These are phyloP conservation scores for Globia sparganii DNA, from an alignment of 2,888 invertebrate genomes.

Conservation along the genomic window DNA sequence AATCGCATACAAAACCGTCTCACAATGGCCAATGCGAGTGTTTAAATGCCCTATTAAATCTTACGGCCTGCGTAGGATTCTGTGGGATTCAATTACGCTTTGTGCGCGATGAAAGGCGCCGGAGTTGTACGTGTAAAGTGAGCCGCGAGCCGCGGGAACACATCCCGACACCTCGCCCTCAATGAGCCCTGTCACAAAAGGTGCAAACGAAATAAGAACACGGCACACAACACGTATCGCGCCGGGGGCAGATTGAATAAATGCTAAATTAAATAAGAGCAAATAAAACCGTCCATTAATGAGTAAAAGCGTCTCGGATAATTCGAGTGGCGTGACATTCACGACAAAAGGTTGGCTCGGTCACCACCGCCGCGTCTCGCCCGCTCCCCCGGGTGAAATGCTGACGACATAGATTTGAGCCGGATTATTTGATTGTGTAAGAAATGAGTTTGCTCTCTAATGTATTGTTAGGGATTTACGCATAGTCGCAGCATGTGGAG, in stretches of 20 bases:
- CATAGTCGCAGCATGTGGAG: slow-evolving; percentile 50
- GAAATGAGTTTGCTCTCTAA: slow-evolving; percentile 71
- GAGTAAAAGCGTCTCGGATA: slow-evolving; percentile 85
- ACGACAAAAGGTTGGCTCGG: slow-evolving; percentile 78
- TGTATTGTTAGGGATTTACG: slow-evolving; percentile 66
- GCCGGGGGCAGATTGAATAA: slow-evolving; percentile 89
- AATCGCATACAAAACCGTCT: slow-evolving; percentile 88
- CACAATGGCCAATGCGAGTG: slow-evolving; percentile 90
- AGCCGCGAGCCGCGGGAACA: slow-evolving; percentile 85
- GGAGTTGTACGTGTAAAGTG: slow-evolving; percentile 88
- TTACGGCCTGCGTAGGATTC: slow-evolving; percentile 89
- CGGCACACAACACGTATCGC: slow-evolving; percentile 83
- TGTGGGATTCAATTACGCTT: slow-evolving; percentile 91
- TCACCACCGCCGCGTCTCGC: slow-evolving; percentile 65
- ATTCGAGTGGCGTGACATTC: slow-evolving; percentile 84
- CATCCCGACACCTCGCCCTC: slow-evolving; percentile 90
- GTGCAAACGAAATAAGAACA: slow-evolving; percentile 87
- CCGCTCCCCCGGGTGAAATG: slow-evolving; percentile 72
- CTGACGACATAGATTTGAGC: slow-evolving; percentile 72
- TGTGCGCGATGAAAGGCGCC: slow-evolving; percentile 89
- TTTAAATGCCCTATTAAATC: slow-evolving; percentile 91
- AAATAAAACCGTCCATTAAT: slow-evolving; percentile 89
- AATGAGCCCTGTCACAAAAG: slow-evolving; percentile 90
- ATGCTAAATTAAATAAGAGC: slow-evolving; percentile 90
- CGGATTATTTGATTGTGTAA: slow-evolving; percentile 80